Percentiles rank a stretch among this genome's conserved stretches.
phyloP scores from a whole-genome alignment of 2,797 vertebrate species.

The Lepus oiostolus region DNA sequence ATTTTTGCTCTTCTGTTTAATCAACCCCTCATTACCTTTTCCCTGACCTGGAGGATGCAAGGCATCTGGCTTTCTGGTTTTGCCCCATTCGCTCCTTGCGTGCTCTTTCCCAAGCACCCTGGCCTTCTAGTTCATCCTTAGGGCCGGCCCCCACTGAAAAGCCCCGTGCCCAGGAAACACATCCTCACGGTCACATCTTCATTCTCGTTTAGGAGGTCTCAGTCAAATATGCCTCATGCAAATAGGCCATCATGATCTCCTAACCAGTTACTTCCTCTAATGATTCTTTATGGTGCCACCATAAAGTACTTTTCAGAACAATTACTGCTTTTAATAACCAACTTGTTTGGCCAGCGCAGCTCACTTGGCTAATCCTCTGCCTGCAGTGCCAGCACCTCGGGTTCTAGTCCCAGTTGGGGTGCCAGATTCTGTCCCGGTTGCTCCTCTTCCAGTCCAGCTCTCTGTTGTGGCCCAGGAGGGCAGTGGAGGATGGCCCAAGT shows the following conservation, averaged over 20 bases:
- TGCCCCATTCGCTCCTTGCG: rapidly evolving
- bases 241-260: rapidly evolving
- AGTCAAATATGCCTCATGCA: neutral
- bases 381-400: too few relatives aligned
- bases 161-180: rapidly evolving
- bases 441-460: too few relatives aligned
- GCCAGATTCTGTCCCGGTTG: too few relatives aligned
- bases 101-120: rapidly evolving
- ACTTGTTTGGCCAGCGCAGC: too few relatives aligned
- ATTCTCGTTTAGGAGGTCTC: rapidly evolving
- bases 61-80: rapidly evolving
- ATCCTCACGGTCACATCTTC: rapidly evolving
- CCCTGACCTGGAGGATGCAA: rapidly evolving
- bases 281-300: neutral
- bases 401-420: too few relatives aligned
- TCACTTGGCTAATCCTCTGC: too few relatives aligned
- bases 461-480: too few relatives aligned
- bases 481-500: too few relatives aligned
- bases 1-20: neutral
- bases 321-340: neutral
- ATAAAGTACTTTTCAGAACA: neutral
- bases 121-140: too few relatives aligned
- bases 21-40: too few relatives aligned
- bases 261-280: neutral
- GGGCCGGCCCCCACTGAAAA: rapidly evolving